Evolutionary conservation across 2,797 vertebrate genomes (phyloP).

Genomic region (Xiphorhynchus erythropygius): DNA sequence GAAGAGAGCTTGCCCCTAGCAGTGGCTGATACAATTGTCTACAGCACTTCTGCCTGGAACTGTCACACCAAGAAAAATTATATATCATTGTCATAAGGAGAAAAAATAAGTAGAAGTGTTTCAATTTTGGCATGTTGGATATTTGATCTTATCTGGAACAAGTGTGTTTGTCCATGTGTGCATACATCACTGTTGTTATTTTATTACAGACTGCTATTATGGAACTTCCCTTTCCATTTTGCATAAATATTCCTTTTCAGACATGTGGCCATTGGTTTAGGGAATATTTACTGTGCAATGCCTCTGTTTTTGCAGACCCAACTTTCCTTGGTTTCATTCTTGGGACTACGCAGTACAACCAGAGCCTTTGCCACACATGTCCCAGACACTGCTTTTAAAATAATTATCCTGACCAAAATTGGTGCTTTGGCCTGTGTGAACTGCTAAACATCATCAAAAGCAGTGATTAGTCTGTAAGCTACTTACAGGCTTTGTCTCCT

Average conservation of each 20-base stretch:
- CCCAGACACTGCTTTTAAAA: slow-evolving; percentile 80
- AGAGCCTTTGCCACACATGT: slow-evolving; percentile 80
- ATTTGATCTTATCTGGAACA: not conserved
- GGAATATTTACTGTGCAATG: slow-evolving; percentile 64
- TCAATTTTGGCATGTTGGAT: not conserved
- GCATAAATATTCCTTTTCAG: slow-evolving; percentile 60
- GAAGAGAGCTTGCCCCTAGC: not conserved
- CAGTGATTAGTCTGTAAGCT: slow-evolving; percentile 38
- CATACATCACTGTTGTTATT: not conserved
- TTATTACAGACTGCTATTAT: slow-evolving; percentile 18
- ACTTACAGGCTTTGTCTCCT: slow-evolving; percentile 71
- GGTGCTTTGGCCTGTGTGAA: slow-evolving; percentile 58
- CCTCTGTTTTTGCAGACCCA: slow-evolving; percentile 62
- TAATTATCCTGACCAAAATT: slow-evolving; percentile 72
- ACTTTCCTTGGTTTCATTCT: slow-evolving; percentile 71
- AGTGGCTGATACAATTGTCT: not conserved
- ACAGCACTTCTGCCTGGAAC: not conserved
- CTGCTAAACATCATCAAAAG: slow-evolving; percentile 62
- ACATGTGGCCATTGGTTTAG: slow-evolving; percentile 57
- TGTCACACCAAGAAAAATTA: not conserved
- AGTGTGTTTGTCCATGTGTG: not conserved
- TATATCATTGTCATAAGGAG: not conserved
- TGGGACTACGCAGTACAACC: slow-evolving; percentile 72
- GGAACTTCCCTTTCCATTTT: slow-evolving; percentile 42
- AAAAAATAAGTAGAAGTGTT: slow-evolving; percentile 11